Evolutionary conservation across 2,888 invertebrate genomes (phyloP).

Genomic region (Stegana nigrithorax): DNA sequence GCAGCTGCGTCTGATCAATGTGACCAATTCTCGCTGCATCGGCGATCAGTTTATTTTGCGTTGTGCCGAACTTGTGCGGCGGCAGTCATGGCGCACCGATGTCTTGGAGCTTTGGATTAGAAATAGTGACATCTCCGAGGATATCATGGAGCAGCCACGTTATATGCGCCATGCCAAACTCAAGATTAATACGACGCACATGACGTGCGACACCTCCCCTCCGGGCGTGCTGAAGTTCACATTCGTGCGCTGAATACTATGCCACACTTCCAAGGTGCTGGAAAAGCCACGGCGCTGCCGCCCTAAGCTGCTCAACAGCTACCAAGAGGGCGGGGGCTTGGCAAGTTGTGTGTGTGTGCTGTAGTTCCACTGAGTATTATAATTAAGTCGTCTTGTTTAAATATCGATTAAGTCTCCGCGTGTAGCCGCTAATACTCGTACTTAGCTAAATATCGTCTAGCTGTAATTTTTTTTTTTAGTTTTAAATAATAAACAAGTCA

Average conservation of each 20-base stretch:
- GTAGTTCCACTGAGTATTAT: no score
- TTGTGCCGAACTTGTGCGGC: slow-evolving; percentile 42
- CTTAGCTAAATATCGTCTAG: no score
- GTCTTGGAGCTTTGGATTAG: slow-evolving; percentile 50
- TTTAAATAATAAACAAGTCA: no score
- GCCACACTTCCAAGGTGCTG: no score
- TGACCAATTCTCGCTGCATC: slow-evolving; percentile 43
- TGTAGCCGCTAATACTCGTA: no score
- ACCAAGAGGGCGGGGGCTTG: no score
- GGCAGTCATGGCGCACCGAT: slow-evolving; percentile 49
- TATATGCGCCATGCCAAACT: slow-evolving; percentile 40
- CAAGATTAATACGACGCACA: slow-evolving; percentile 43
- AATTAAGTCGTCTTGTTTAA: no score
- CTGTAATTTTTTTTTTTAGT: no score
- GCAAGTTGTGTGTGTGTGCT: no score
- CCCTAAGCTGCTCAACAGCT: no score
- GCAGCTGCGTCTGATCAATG: slow-evolving; percentile 45
- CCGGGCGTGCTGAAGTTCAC: slow-evolving; percentile 55
- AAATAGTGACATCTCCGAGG: slow-evolving; percentile 45
- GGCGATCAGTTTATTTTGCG: slow-evolving; percentile 41
- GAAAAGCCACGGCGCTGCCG: no score
- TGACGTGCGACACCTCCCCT: slow-evolving; percentile 33
- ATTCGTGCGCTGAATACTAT: slow-evolving; percentile 36
- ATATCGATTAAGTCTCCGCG: no score
- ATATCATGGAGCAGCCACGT: slow-evolving; percentile 37